Evolutionary conservation across 2,888 invertebrate species (phyloP).

Genomic region (Phengaris alcon): DNA sequence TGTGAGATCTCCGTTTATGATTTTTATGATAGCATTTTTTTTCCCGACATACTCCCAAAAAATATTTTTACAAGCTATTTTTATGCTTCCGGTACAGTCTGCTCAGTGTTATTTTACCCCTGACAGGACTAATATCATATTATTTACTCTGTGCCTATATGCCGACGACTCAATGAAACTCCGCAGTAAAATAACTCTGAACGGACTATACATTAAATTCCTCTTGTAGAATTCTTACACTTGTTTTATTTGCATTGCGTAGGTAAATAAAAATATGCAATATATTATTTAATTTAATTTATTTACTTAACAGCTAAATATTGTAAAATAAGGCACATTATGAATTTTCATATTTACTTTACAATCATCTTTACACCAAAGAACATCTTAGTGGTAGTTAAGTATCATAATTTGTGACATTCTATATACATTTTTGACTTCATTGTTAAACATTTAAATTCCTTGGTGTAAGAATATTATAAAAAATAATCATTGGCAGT

Average conservation of each 20-base stretch:
- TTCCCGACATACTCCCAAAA: too few species aligned
- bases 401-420: not conserved
- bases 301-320: conserved; percentile 47
- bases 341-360: conserved; percentile 41
- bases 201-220: too few species aligned
- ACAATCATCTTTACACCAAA: not conserved
- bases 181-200: too few species aligned
- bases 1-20: too few species aligned
- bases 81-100: too few species aligned
- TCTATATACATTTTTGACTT: conserved; percentile 2
- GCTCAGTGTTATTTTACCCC: too few species aligned
- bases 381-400: not conserved
- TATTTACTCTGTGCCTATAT: too few species aligned
- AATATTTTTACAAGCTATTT: too few species aligned
- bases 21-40: too few species aligned
- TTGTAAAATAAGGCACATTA: conserved; percentile 60
- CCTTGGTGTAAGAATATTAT: not conserved
- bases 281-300: conserved; percentile 43
- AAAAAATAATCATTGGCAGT: conserved; percentile 26
- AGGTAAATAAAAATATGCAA: conserved; percentile 32
- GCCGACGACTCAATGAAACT: too few species aligned
- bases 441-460: not conserved
- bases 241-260: not conserved
- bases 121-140: too few species aligned
- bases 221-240: too few species aligned